phyloP scores from a whole-genome alignment of 2,888 invertebrate genomes.

The Salticus scenicus region DNA sequence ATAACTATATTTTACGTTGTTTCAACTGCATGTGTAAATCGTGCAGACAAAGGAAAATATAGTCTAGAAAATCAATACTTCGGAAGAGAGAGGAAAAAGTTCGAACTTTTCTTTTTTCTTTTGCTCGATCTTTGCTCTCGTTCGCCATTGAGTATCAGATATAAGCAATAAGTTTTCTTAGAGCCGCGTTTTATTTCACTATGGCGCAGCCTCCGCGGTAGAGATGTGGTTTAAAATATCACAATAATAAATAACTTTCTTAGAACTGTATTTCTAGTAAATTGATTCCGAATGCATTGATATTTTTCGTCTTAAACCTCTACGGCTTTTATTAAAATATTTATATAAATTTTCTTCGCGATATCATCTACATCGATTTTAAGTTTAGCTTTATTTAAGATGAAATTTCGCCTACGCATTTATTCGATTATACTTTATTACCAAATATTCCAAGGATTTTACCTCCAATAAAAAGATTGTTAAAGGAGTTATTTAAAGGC shows the following conservation, averaged over 20 bases:
- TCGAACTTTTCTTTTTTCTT: neutral
- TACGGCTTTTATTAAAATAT: too few species aligned
- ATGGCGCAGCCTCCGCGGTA: neutral
- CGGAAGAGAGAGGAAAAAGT: neutral
- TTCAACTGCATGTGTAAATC: neutral
- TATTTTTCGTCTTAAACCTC: neutral
- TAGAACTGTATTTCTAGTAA: neutral
- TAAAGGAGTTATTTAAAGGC: too few species aligned
- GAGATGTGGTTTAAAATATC: neutral
- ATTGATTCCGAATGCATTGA: neutral
- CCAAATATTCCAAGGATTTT: too few species aligned
- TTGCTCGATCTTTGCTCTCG: neutral
- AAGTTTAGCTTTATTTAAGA: too few species aligned
- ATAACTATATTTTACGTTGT: neutral
- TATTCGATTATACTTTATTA: too few species aligned
- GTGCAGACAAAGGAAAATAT: neutral
- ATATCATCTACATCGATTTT: too few species aligned
- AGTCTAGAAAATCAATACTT: neutral
- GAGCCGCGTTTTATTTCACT: neutral
- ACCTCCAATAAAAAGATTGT: too few species aligned
- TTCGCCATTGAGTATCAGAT: neutral
- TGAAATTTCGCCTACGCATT: too few species aligned
- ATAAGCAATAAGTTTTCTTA: constrained; percentile 3
- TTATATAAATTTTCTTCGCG: too few species aligned
- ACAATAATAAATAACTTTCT: constrained; percentile 1